Base-by-base conservation (phyloP, 2,888 invertebrate species). In the Oscheius myriophilus region DNA sequence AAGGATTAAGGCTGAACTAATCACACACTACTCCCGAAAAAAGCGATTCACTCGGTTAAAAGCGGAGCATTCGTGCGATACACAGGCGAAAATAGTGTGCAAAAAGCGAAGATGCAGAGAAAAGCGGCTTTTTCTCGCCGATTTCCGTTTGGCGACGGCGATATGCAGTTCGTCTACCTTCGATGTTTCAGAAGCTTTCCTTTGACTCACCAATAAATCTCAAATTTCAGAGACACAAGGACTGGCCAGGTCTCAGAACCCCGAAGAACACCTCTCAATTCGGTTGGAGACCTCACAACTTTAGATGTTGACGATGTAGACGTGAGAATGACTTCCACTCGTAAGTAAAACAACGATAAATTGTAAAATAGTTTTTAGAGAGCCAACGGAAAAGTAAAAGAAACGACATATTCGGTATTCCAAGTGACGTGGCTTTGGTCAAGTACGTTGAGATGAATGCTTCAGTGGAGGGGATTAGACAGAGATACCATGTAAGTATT, bases 361-460 rank as follows among this genome's bases (percentile, higher is more conserved):
- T n/a, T 23, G 14, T 25, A 11, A 53, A 53, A 23, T 33, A 2
- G 1, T 18, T 59, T 63, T 39, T 33, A 59, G 58, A 69, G 16
- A 63, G 61, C n/a, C 46, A 63, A 21, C 39, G 52, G 41, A 64
- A 52, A 68, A 69, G 26, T 6, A 68, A 69, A 52, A 72, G 70
- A 45, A 69, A 73, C 51, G 73, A 73, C 14, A 70, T 84, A 46
- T 82, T 84, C 46, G 84, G 84, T n/a, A 67, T 74, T 9, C 82
- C 84, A 1, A 78, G 77, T 26, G 84, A 85, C 66, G 85, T 85
- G 7, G 85, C 85, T 1, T 67, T 85, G 41, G 76, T 84, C 12
- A 72, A 82, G 39, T 85, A 85, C 62, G 85, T 85, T 2, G 85
- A 85, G 53, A 53, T 64, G 51, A 78, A 73, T 42, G 82, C 84